Conservation (phyloP, 1,140 invertebrate genomes). For the Lordiphosa mommai region DNA sequence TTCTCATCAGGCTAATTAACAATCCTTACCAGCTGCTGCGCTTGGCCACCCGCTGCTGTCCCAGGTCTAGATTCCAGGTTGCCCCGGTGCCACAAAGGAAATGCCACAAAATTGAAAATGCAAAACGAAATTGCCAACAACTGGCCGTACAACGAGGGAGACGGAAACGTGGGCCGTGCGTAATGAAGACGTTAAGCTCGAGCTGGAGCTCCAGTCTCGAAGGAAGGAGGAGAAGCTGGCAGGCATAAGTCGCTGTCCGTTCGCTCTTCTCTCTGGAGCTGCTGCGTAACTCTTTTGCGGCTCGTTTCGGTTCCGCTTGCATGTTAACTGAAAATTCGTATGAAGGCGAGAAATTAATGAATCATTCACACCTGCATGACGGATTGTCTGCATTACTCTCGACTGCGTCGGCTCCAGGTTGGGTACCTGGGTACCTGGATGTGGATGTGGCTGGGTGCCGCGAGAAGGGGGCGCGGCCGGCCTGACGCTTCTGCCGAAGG, state of each 20-base stretch:
- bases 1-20: constrained; percentile 64
- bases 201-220: constrained; percentile 16
- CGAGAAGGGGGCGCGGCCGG: constrained; percentile 46
- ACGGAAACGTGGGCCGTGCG: constrained; percentile 54
- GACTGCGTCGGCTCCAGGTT: constrained; percentile 33
- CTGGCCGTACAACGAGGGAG: constrained; percentile 8
- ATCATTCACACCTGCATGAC: constrained; percentile 79
- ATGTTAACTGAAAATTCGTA: constrained; percentile 79
- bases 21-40: constrained; percentile 25
- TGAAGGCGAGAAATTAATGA: constrained; percentile 79
- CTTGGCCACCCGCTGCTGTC: constrained; percentile 22
- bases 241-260: constrained; percentile 47
- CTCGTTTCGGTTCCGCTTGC: constrained; percentile 74
- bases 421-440: constrained; percentile 6
- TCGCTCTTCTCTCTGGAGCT: constrained; percentile 32
- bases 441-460: constrained; percentile 4
- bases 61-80: background rate
- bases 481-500: constrained; percentile 70
- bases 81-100: constrained; percentile 43
- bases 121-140: constrained; percentile 75
- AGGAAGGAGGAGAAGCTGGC: too few species aligned
- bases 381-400: constrained; percentile 77
- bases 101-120: constrained; percentile 75
- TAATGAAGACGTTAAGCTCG: constrained; percentile 73
- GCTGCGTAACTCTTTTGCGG: constrained; percentile 73